These are phyloP conservation scores for Protophormia terraenovae DNA, from an alignment of 2,888 invertebrate genomes.

Conservation along the genomic window DNA sequence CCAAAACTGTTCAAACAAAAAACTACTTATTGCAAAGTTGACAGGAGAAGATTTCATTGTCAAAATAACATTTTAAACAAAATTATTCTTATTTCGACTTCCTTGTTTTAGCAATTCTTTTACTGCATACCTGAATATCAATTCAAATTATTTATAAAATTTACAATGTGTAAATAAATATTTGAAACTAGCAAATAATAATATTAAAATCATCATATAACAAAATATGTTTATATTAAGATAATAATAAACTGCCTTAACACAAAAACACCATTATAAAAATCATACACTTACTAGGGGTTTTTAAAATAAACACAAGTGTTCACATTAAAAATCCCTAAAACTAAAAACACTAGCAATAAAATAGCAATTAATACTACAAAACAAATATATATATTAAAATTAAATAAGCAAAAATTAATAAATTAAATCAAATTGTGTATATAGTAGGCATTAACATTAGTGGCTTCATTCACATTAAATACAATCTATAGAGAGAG, in stretches of 20 bases:
- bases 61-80: no score
- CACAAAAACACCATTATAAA: conserved; percentile 68
- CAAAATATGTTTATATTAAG: neutral
- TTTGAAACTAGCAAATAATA: neutral
- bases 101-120: no score
- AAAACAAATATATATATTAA: no score
- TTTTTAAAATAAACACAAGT: neutral
- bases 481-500: neutral
- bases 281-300: neutral
- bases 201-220: conserved; percentile 56
- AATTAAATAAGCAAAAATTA: neutral
- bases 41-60: no score
- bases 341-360: neutral
- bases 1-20: no score
- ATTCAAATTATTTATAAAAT: neutral
- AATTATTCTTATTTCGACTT: no score
- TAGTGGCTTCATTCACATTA: conserved; percentile 38
- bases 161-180: conserved; percentile 26
- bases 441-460: conserved; percentile 38
- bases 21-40: no score
- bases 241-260: conserved; percentile 75
- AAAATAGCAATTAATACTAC: neutral
- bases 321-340: neutral
- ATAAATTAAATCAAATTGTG: neutral
- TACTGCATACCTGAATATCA: neutral